A percentile compares a stretch with the other conserved stretches of the same genome.
phyloP scores from a whole-genome alignment of 1,140 invertebrate genomes.

The Protaetia brevitarsis region DNA sequence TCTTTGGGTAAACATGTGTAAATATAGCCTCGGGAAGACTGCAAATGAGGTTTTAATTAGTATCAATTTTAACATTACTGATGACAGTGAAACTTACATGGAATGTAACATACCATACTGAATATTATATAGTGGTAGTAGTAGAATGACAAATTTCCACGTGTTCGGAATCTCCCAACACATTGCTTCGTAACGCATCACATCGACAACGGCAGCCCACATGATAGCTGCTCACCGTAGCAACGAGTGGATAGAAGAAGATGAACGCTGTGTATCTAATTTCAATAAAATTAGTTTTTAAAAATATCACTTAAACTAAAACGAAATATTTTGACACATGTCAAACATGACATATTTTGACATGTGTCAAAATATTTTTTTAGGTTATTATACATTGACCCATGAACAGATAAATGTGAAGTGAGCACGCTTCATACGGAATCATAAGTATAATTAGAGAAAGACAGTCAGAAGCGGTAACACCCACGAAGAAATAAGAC shows the following conservation, averaged over 20 bases:
- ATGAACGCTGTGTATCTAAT: background rate
- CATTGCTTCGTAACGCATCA: slow-evolving; percentile 49
- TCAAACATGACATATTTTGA: no score
- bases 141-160: slow-evolving; percentile 59
- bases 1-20: background rate
- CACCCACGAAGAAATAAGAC: no score
- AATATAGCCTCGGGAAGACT: no score
- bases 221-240: background rate
- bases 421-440: no score
- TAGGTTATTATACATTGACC: no score
- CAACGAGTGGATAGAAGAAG: background rate
- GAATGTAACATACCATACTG: slow-evolving; percentile 61
- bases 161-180: slow-evolving; percentile 58
- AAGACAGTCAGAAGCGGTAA: no score
- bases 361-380: no score
- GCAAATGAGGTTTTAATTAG: slow-evolving; percentile 23
- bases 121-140: slow-evolving; percentile 58
- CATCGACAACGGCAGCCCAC: background rate
- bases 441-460: no score
- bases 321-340: no score
- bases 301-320: no score
- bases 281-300: no score
- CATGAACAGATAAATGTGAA: no score
- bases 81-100: slow-evolving; percentile 51
- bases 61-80: slow-evolving; percentile 5